Conservation (phyloP, 2,797 vertebrate species). For the Myiotriccus ornatus region DNA sequence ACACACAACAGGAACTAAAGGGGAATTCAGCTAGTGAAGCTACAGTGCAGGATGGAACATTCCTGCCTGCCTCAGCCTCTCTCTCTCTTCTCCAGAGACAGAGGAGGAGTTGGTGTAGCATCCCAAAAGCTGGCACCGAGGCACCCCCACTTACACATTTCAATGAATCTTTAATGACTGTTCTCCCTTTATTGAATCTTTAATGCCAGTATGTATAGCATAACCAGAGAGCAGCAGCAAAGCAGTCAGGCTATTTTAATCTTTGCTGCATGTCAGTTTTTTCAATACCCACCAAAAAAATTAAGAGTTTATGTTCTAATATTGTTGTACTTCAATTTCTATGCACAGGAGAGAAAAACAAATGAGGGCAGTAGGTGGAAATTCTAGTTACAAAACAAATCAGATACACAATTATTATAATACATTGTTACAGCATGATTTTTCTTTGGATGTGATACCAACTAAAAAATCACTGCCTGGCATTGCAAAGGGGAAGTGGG, state of each 20-base stretch:
- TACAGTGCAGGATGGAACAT: accelerated
- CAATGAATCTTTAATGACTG: neutral
- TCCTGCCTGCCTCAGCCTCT: neutral
- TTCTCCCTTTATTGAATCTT: neutral
- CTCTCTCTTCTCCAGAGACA: accelerated
- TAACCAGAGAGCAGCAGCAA: neutral
- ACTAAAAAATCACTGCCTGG: conserved; percentile 6
- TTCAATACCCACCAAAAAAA: neutral
- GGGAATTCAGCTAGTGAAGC: neutral
- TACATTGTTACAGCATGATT: neutral
- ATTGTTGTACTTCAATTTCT: neutral
- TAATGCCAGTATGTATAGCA: neutral
- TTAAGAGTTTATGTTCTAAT: neutral
- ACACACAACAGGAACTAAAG: accelerated
- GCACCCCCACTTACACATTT: neutral
- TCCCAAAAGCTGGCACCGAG: neutral
- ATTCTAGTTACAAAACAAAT: conserved; percentile 13
- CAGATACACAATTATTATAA: conserved; percentile 17
- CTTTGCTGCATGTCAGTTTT: neutral
- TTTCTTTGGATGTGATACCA: conserved; percentile 15
- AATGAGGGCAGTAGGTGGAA: neutral
- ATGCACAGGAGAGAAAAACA: neutral
- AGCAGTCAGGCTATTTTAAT: neutral
- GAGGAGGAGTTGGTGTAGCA: neutral
- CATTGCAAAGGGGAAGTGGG: neutral